Base-by-base conservation (phyloP, 2,113 vertebrate genomes). In the Entosphenus tridentatus region DNA sequence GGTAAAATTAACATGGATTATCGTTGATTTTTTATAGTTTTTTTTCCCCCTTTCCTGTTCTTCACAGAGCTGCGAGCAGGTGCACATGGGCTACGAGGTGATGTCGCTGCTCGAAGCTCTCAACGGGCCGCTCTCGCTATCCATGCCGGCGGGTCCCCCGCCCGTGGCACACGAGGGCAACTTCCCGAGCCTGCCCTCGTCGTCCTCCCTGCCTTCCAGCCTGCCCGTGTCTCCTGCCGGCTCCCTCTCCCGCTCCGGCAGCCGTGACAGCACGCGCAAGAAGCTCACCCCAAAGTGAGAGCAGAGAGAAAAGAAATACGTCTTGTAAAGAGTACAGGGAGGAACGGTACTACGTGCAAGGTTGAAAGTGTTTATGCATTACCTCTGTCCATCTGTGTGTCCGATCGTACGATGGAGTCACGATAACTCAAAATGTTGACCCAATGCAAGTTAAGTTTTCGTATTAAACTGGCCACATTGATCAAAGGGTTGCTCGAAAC, bases 41-140 rank as follows among this genome's bases (percentile, higher is more conserved):
- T 58, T 72, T 67, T 71, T 57, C 14, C 68, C 56, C 65, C 10
- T 75, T 67, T 73, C 67, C 67, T 75, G 56, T 70, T 71, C 72
- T 12, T 7, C 68, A 97, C 39, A 39, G 91, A 85, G 88, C 18
- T 88, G 87, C 0, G 93, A 97, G 78, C 85, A 93, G 77, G 85
- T 96, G 70, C 93, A 90, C 3, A 83, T 86, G 0, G 93, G 93
- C 1, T 97, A 95, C 0, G 93, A 97, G 76, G 88, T 83, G 7
- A 90, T 97, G 57, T 97, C 93, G 0, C 84, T 97, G 18, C 81
- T 97, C 77, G 93, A 96, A 75, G 93, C 91, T 1, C 79, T 97
- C 75, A 96, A 97, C 0, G 93, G 93, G 14, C 91, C 93, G 0
- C 82, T 97, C 69, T 85, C 76, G 3, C 83, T 85, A 0, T 87